phyloP scores from a whole-genome alignment of 2,888 invertebrate genomes.

The Ochropleura leucogaster region DNA sequence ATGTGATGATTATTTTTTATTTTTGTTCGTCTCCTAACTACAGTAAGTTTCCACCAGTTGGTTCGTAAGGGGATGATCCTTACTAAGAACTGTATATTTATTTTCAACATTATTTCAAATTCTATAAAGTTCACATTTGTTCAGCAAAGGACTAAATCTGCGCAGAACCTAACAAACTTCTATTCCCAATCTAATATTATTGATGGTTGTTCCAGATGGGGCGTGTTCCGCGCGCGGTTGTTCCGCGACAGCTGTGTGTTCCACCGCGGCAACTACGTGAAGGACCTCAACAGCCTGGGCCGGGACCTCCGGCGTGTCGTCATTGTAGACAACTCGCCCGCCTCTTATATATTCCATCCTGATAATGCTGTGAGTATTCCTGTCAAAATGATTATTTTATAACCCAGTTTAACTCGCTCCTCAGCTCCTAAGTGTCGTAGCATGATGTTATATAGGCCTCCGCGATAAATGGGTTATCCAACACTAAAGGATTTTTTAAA shows the following conservation, averaged over 20 bases:
- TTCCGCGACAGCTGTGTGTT: slow-evolving; percentile 99
- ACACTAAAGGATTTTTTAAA: too few relatives aligned
- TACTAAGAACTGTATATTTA: not conserved
- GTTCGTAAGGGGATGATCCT: not conserved
- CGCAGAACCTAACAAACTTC: not conserved
- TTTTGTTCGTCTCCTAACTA: not conserved
- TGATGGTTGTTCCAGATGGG: slow-evolving; percentile 93
- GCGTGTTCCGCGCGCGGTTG: slow-evolving; percentile 98
- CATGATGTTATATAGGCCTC: too few relatives aligned
- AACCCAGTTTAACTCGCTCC: too few relatives aligned
- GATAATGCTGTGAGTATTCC: slow-evolving; percentile 98
- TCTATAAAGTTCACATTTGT: not conserved
- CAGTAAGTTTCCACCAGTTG: not conserved
- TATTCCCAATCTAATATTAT: not conserved
- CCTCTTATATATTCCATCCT: slow-evolving; percentile 99
- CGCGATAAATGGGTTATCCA: too few relatives aligned
- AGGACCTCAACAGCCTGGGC: slow-evolving; percentile 99
- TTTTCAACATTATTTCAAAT: not conserved
- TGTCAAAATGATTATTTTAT: not conserved
- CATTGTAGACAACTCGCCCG: slow-evolving; percentile 99
- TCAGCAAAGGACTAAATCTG: not conserved
- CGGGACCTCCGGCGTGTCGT: slow-evolving; percentile 98
- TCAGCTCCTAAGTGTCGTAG: too few relatives aligned
- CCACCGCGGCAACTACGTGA: slow-evolving; percentile 99
- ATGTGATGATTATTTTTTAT: not conserved